Conservation (phyloP, 2,797 vertebrate species). For the Enteromius viviparus region DNA sequence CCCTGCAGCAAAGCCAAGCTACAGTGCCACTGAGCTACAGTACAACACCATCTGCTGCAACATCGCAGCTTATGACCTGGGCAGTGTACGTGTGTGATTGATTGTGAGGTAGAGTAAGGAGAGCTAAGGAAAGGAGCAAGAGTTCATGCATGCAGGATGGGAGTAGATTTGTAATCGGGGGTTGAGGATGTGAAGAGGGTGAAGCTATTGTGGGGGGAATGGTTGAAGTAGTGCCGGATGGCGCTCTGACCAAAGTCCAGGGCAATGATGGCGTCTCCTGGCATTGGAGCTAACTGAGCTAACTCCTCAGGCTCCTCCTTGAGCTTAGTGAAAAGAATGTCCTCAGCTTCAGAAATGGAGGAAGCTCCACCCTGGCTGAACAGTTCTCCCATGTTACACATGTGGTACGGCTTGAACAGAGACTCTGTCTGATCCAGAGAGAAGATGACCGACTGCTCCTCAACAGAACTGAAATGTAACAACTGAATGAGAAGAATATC, state of each 20-base stretch:
- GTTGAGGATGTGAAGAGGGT: conserved; percentile 50
- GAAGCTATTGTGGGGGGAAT: conserved; percentile 51
- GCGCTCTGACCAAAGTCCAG: conserved; percentile 82
- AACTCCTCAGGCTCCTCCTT: conserved; percentile 87
- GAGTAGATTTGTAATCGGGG: conserved; percentile 52
- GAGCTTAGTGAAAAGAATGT: conserved; percentile 81
- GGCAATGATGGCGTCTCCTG: conserved; percentile 85
- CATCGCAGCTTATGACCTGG: conserved; percentile 32
- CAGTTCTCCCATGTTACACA: conserved; percentile 66
- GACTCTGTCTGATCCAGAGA: conserved; percentile 89
- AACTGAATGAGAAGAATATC: background rate
- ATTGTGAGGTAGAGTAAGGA: conserved; percentile 59
- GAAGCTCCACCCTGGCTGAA: conserved; percentile 63
- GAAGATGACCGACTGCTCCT: conserved; percentile 84
- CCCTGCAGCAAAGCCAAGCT: conserved; percentile 59
- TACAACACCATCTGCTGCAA: conserved; percentile 43
- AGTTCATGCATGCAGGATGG: conserved; percentile 60
- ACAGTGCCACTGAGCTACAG: conserved; percentile 43
- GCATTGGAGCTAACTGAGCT: conserved; percentile 84
- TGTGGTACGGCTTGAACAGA: conserved; percentile 81
- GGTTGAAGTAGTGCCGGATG: conserved; percentile 52
- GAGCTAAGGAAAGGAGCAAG: conserved; percentile 14
- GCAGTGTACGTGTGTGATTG: conserved; percentile 34
- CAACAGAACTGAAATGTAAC: conserved; percentile 76
- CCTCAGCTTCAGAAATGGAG: conserved; percentile 70